Evolutionary conservation across 2,113 vertebrate genomes (phyloP).

Genomic region (Phrynocephalus versicolor): DNA sequence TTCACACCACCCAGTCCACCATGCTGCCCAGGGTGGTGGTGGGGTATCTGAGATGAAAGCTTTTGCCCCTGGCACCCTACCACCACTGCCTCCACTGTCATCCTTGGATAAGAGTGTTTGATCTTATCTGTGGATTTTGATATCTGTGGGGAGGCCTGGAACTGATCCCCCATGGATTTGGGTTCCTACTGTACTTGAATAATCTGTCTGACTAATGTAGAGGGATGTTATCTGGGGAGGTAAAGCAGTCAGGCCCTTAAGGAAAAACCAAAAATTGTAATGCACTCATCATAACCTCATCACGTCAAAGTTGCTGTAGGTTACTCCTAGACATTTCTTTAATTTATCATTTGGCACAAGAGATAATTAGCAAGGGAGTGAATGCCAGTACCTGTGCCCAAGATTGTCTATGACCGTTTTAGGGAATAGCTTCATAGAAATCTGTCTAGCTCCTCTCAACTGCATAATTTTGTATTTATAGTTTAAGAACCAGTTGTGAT

Average conservation of each 20-base stretch:
- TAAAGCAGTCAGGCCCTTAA: constrained; percentile 39
- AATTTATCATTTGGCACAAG: constrained; percentile 16
- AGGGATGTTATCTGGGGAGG: constrained; percentile 27
- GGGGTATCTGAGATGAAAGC: too few relatives aligned
- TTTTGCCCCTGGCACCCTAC: too few relatives aligned
- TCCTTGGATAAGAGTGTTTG: too few relatives aligned
- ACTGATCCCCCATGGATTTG: too few relatives aligned
- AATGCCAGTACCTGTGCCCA: background rate
- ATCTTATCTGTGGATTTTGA: too few relatives aligned
- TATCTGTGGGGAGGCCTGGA: too few relatives aligned
- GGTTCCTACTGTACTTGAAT: too few relatives aligned
- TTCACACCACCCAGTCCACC: too few relatives aligned
- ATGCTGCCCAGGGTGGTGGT: too few relatives aligned
- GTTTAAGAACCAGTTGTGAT: too few relatives aligned
- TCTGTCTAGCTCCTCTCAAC: background rate
- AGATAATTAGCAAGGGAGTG: constrained; percentile 16
- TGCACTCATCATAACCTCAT: constrained; percentile 15
- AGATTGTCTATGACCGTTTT: background rate
- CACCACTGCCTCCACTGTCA: too few relatives aligned
- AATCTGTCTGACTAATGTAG: constrained; percentile 23
- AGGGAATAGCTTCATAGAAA: background rate
- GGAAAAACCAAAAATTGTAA: constrained; percentile 15
- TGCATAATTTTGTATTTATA: background rate
- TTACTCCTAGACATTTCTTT: constrained; percentile 5
- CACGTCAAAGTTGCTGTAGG: background rate